These are phyloP conservation scores for Euphonia xanthogaster DNA, from an alignment of 2,797 vertebrate genomes.

Conservation along the genomic window DNA sequence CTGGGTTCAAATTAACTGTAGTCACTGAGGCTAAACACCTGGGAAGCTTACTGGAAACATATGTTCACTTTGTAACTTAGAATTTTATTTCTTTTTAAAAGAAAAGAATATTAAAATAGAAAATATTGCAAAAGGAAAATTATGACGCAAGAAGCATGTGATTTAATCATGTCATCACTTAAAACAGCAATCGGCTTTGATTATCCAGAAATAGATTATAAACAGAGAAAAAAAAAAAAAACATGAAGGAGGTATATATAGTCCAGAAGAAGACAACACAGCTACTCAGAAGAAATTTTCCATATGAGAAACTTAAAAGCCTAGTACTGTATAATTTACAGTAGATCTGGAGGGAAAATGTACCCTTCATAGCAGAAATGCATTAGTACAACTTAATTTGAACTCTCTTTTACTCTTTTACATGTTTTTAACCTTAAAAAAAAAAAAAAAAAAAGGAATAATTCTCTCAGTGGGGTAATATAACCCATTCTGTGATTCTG, in stretches of 20 bases:
- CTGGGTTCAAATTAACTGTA: background rate
- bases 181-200: background rate
- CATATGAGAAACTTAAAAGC: background rate
- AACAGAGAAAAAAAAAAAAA: background rate
- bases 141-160: background rate
- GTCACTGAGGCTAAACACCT: background rate
- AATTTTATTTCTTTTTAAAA: background rate
- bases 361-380: background rate
- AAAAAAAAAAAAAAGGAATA: background rate
- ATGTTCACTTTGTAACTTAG: background rate
- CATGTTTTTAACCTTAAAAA: background rate
- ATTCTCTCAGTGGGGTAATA: background rate
- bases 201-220: background rate
- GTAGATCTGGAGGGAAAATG: background rate
- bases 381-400: background rate
- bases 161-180: background rate
- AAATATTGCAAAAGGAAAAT: background rate
- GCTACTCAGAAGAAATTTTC: background rate
- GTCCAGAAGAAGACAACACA: background rate
- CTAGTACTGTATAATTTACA: background rate
- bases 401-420: background rate
- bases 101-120: background rate
- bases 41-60: background rate
- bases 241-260: accelerated
- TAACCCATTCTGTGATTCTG: background rate